phyloP scores from a whole-genome alignment of 2,113 vertebrate genomes.

The Mobula birostris region DNA sequence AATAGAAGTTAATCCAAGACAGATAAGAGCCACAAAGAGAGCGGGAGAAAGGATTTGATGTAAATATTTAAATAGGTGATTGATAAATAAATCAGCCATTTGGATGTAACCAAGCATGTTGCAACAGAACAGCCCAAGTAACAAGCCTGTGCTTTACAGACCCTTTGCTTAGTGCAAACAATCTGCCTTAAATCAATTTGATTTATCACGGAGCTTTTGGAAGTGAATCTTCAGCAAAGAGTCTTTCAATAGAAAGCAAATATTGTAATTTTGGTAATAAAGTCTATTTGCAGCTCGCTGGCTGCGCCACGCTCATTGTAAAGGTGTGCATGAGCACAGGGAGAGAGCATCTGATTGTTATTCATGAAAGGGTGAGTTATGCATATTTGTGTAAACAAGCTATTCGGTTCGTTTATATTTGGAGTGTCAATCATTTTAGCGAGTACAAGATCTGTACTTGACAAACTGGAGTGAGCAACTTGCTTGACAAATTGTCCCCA shows the following conservation, averaged over 20 bases:
- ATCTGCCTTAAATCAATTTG: slow-evolving; percentile 61
- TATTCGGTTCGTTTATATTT: slow-evolving; percentile 58
- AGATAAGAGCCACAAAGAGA: neutral
- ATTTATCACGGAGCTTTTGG: slow-evolving; percentile 51
- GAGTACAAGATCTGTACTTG: slow-evolving; percentile 55
- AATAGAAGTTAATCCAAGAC: too few species aligned
- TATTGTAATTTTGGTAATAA: slow-evolving; percentile 74
- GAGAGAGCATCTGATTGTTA: slow-evolving; percentile 59
- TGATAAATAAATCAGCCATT: slow-evolving; percentile 27
- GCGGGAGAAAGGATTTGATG: neutral
- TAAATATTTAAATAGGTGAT: slow-evolving; percentile 35
- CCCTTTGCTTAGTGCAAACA: slow-evolving; percentile 37
- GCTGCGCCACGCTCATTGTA: slow-evolving; percentile 42
- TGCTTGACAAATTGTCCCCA: slow-evolving; percentile 72
- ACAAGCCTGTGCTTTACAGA: neutral
- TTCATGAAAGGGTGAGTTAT: slow-evolving; percentile 68
- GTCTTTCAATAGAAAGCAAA: slow-evolving; percentile 63
- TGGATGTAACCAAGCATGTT: slow-evolving; percentile 15
- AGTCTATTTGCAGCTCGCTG: slow-evolving; percentile 54
- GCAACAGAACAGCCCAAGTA: neutral
- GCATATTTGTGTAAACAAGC: slow-evolving; percentile 68
- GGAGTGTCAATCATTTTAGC: slow-evolving; percentile 68
- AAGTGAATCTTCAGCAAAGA: slow-evolving; percentile 44
- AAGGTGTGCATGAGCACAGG: slow-evolving; percentile 46
- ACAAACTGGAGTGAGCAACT: slow-evolving; percentile 56